Percentiles rank a stretch among this genome's conserved stretches.
Evolutionary conservation across 2,888 invertebrate genomes (phyloP).

Genomic region (Erebia epiphron): DNA sequence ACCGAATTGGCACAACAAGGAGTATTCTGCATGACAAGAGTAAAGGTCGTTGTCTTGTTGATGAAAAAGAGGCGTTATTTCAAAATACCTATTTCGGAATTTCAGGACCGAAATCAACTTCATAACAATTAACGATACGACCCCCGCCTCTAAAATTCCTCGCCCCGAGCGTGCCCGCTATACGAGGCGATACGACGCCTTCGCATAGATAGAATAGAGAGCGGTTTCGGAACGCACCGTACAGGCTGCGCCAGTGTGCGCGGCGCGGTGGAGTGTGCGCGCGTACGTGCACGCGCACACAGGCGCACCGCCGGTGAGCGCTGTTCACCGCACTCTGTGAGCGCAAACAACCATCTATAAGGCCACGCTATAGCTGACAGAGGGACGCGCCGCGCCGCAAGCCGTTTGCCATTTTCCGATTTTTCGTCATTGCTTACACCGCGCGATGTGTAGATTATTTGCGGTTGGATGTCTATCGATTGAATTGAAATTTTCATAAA

Average conservation of each 20-base stretch:
- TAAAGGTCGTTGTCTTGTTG: constrained; percentile 48
- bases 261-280: constrained; percentile 51
- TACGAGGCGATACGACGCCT: constrained; percentile 82
- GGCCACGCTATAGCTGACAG: constrained; percentile 83
- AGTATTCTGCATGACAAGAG: constrained; percentile 43
- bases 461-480: not conserved
- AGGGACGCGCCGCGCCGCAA: constrained; percentile 71
- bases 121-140: constrained; percentile 84
- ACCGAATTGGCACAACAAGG: constrained; percentile 40
- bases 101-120: constrained; percentile 83
- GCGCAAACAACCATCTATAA: constrained; percentile 84
- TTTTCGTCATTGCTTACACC: constrained; percentile 31
- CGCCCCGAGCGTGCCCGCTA: constrained; percentile 82
- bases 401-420: constrained; percentile 51
- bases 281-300: constrained; percentile 68
- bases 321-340: constrained; percentile 84
- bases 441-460: constrained; percentile 2
- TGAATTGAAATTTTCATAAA: not conserved
- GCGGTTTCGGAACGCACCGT: constrained; percentile 83
- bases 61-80: constrained; percentile 78
- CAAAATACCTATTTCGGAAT: constrained; percentile 82
- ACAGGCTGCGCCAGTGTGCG: constrained; percentile 57
- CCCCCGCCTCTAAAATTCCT: constrained; percentile 83
- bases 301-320: constrained; percentile 75
- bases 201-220: constrained; percentile 84